These are phyloP conservation scores for Apogon hyalosoma DNA, from an alignment of 2,797 vertebrate species.

Conservation along the genomic window DNA sequence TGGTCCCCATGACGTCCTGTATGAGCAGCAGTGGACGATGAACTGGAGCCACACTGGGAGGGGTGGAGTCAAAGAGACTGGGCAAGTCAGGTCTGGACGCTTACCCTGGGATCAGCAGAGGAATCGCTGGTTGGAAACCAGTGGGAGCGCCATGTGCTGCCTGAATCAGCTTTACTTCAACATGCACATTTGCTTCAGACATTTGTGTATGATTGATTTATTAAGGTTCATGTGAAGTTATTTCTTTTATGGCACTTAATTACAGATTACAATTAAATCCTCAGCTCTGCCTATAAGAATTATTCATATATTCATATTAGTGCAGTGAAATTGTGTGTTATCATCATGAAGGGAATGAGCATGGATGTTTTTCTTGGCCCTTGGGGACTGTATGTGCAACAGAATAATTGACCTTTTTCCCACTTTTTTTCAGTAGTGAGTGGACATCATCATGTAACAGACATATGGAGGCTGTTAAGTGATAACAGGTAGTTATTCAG, in stretches of 20 bases:
- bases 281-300: conserved; percentile 16
- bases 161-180: conserved; percentile 59
- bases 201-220: conserved; percentile 35
- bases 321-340: conserved; percentile 20
- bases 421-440: neutral
- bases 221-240: conserved; percentile 6
- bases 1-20: conserved; percentile 3
- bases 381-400: neutral
- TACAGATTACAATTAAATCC: conserved; percentile 8
- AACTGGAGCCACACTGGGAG: neutral
- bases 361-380: neutral
- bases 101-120: neutral
- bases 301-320: conserved; percentile 25
- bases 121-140: conserved; percentile 6
- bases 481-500: neutral
- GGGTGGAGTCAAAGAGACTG: conserved; percentile 1
- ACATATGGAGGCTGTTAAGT: neutral
- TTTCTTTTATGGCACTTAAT: conserved; percentile 34
- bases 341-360: conserved; percentile 12
- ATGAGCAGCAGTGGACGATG: neutral
- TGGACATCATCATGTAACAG: neutral
- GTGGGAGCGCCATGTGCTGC: conserved; percentile 8
- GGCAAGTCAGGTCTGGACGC: conserved; percentile 9
- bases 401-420: neutral
- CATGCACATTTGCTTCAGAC: conserved; percentile 29